Conservation (phyloP, 2,888 invertebrate species). For the Thymelicus sylvestris region DNA sequence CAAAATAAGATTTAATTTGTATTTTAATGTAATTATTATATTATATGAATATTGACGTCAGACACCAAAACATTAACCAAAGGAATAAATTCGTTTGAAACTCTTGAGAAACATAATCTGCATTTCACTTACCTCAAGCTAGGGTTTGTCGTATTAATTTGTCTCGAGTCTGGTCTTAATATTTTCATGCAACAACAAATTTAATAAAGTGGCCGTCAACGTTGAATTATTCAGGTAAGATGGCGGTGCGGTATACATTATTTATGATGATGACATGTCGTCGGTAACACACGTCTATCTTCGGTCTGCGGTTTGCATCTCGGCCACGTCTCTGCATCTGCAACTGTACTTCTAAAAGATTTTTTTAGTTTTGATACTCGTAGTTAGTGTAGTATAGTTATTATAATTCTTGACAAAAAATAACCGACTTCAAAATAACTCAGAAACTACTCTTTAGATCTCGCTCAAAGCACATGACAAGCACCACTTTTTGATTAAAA, state of each 20-base stretch:
- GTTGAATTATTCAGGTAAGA: constrained; percentile 78
- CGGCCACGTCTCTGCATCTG: constrained; percentile 68
- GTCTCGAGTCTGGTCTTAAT: constrained; percentile 58
- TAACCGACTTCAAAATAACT: too few species aligned
- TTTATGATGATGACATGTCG: constrained; percentile 81
- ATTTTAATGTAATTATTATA: not conserved
- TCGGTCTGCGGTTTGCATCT: constrained; percentile 77
- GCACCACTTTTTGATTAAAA: too few species aligned
- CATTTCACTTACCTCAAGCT: constrained; percentile 30
- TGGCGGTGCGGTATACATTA: constrained; percentile 75
- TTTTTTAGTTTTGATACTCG: constrained; percentile 39
- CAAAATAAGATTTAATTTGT: too few species aligned
- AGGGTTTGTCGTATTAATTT: constrained; percentile 54
- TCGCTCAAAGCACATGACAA: too few species aligned
- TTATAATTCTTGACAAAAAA: too few species aligned
- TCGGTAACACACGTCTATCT: constrained; percentile 72
- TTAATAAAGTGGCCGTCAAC: constrained; percentile 79
- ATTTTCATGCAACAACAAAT: constrained; percentile 77
- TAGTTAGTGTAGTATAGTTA: too few species aligned
- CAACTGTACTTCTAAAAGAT: constrained; percentile 54
- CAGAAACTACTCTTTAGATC: too few species aligned
- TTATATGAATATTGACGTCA: not conserved
- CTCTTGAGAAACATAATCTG: constrained; percentile 23
- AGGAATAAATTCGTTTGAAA: constrained; percentile 10
- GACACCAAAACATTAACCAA: not conserved